Percentiles rank a stretch among this genome's conserved stretches.
phyloP scores from a whole-genome alignment of 1,140 invertebrate species.

The Drosophila ananassae region DNA sequence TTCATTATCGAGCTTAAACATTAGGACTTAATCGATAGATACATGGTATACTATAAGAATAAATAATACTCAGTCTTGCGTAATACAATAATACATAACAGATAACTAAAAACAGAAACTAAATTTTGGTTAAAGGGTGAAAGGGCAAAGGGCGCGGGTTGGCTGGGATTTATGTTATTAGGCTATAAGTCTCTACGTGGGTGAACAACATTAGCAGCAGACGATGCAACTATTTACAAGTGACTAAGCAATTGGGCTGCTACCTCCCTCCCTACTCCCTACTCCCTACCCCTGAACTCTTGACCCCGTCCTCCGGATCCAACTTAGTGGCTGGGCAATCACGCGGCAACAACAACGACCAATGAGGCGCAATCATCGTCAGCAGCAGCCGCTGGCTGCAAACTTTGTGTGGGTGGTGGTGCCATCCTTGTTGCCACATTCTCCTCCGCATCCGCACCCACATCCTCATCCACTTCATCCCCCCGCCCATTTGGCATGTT shows the following conservation, averaged over 20 bases:
- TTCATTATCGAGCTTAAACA: slow-evolving; percentile 41
- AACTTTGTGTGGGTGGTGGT: slow-evolving; percentile 49
- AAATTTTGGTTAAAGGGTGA: slow-evolving; percentile 21
- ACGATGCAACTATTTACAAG: slow-evolving; percentile 69
- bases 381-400: slow-evolving; percentile 70
- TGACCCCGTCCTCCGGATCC: slow-evolving; percentile 11
- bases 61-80: slow-evolving; percentile 10
- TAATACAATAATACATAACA: slow-evolving; percentile 75
- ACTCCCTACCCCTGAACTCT: neutral
- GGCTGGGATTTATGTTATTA: slow-evolving; percentile 14
- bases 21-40: slow-evolving; percentile 70
- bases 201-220: slow-evolving; percentile 41
- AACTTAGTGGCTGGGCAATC: slow-evolving; percentile 65
- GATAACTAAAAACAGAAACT: slow-evolving; percentile 67
- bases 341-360: slow-evolving; percentile 78
- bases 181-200: slow-evolving; percentile 25
- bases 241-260: slow-evolving; percentile 62
- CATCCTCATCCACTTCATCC: slow-evolving; percentile 5
- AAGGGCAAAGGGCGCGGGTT: slow-evolving; percentile 6
- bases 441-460: slow-evolving; percentile 2
- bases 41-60: slow-evolving; percentile 36
- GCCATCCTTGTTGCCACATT: slow-evolving; percentile 18
- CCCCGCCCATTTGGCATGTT: slow-evolving; percentile 66
- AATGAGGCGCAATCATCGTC: slow-evolving; percentile 77
- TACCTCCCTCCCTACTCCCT: neutral